phyloP scores from a whole-genome alignment of 2,797 vertebrate species.

The Alosa sapidissima region DNA sequence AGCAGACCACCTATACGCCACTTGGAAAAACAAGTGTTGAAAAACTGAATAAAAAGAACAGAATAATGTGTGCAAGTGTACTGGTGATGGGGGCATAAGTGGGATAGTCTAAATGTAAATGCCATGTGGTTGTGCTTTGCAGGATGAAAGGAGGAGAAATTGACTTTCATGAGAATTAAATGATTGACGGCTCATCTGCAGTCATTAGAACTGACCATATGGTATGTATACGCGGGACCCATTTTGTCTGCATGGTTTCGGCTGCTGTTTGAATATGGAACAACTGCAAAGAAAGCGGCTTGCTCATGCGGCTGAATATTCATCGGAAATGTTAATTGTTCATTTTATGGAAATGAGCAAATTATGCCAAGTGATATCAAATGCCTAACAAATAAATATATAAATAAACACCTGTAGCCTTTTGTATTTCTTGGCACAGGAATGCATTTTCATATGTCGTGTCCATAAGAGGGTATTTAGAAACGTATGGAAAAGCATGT shows the following conservation, averaged over 20 bases:
- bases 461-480: not conserved
- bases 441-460: not conserved
- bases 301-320: constrained; percentile 61
- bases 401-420: constrained; percentile 59
- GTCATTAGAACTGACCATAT: constrained; percentile 61
- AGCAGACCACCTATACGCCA: constrained; percentile 20
- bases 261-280: constrained; percentile 66
- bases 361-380: constrained; percentile 48
- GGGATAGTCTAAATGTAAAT: constrained; percentile 2
- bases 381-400: constrained; percentile 56
- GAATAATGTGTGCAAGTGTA: not conserved
- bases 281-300: constrained; percentile 50
- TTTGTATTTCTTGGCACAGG: not conserved
- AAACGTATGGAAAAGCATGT: constrained; percentile 3
- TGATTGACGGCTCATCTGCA: constrained; percentile 62
- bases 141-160: constrained; percentile 5
- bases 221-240: constrained; percentile 53
- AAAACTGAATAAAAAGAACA: not conserved
- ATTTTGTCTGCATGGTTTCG: constrained; percentile 61
- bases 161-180: not conserved
- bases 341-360: constrained; percentile 65
- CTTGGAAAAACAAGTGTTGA: too few relatives aligned
- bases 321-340: constrained; percentile 66
- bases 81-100: not conserved
- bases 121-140: constrained; percentile 4